These are phyloP conservation scores for Myzus persicae DNA, from an alignment of 1,140 invertebrate species.

Conservation along the genomic window DNA sequence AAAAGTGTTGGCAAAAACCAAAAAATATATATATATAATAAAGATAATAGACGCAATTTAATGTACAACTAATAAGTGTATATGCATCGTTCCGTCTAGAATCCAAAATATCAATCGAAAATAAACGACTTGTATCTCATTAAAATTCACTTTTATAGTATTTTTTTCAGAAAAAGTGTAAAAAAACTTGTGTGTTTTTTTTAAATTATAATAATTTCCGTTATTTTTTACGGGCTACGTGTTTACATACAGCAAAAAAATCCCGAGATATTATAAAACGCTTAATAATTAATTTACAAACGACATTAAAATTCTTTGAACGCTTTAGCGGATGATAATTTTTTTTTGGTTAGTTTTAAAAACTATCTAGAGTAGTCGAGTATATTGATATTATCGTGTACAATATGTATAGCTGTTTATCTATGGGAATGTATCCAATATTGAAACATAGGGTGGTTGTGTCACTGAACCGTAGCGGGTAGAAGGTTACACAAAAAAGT, in stretches of 20 bases:
- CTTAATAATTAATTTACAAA: constrained; percentile 14
- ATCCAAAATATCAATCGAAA: too few species aligned
- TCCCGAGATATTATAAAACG: background rate
- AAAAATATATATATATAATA: too few species aligned
- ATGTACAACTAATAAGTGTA: too few species aligned
- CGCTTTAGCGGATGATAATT: background rate
- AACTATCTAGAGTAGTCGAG: too few species aligned
- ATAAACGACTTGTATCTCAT: too few species aligned
- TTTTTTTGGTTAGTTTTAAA: background rate
- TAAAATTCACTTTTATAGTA: too few species aligned
- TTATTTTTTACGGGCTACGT: background rate
- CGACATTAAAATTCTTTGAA: background rate
- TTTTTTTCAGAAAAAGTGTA: too few species aligned
- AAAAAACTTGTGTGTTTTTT: background rate
- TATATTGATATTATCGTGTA: background rate
- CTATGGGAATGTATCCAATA: background rate
- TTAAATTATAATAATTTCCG: background rate
- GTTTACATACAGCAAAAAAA: background rate
- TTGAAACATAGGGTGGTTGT: background rate
- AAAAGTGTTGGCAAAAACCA: too few species aligned
- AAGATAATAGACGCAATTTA: too few species aligned
- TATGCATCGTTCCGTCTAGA: too few species aligned
- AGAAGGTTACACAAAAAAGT: background rate
- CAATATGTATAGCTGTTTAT: background rate
- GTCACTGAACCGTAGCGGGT: background rate